Evolutionary conservation across 2,113 vertebrate species (phyloP).

Genomic region (Artemisiospiza belli): DNA sequence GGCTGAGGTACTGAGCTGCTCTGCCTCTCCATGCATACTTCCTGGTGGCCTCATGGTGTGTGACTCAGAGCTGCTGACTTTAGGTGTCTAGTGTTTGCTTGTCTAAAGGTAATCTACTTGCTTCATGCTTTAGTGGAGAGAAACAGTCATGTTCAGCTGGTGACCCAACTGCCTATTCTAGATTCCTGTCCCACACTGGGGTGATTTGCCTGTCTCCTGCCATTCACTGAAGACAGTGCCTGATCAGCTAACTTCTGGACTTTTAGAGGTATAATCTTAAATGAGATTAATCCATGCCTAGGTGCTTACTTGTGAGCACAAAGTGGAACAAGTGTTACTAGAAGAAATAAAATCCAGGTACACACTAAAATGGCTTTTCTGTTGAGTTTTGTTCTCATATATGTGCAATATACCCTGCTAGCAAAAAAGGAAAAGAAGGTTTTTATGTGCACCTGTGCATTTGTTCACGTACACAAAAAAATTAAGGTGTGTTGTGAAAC

Average conservation of each 20-base stretch:
- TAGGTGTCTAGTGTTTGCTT: not conserved
- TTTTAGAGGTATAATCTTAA: not conserved
- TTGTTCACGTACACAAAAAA: not conserved
- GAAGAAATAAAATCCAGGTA: not conserved
- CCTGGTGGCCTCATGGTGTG: not conserved
- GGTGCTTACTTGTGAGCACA: not conserved
- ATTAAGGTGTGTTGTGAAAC: not conserved
- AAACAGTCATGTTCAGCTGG: not conserved
- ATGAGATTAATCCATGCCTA: not conserved
- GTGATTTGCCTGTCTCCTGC: not conserved
- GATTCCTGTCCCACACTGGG: not conserved
- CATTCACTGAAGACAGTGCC: not conserved
- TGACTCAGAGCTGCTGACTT: not conserved
- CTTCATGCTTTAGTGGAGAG: not conserved
- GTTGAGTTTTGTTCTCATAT: not conserved
- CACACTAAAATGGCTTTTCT: not conserved
- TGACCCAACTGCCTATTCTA: not conserved
- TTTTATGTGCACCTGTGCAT: not conserved
- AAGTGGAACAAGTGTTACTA: not conserved
- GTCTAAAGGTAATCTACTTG: not conserved
- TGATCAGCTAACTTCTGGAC: not conserved
- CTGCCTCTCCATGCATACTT: not conserved
- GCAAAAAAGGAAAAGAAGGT: not conserved
- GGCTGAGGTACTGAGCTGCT: not conserved
- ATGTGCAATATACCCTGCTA: not conserved